Base-by-base conservation (phyloP, 2,113 vertebrate genomes). In the Cichladusa arquata region DNA sequence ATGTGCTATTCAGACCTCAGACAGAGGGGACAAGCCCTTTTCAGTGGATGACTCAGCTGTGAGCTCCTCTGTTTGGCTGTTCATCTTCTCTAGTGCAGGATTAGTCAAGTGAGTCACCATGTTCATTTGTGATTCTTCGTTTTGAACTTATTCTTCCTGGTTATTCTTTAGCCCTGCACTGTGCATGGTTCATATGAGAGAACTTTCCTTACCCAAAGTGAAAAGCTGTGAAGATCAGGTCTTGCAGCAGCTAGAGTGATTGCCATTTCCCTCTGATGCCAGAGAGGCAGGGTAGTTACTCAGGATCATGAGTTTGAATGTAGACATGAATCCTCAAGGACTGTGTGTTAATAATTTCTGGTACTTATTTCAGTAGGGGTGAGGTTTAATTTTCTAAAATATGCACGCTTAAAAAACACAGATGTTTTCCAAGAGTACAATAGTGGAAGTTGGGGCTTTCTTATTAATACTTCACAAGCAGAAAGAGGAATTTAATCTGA, bases 341-440 rank as follows among this genome's bases (percentile, higher is more conserved):
- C 29, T 24, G 9, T n/a, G 15, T 29, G 38, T 44, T 42, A 71
- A 29, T 51, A 36, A 80, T 44, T 82, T 81, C 29, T 1, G 1
- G 24, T 44, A 19, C 1, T 36, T 17, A 85, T 86, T 91, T 70
- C 57, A 54, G n/a, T 19, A 90, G 40, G 48, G 29, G 3, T 38
- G 20, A 74, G 20, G 17, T 80, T 83, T 54, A 53, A 54, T 86
- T 45, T 61, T 65, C 54, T 87, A 48, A 89, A 89, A 81, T 12
- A 61, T 0, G 4, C 22, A 12, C 5, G 36, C 48, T 61, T 22
- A 74, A 73, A 67, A 77, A 9, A 0, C 4, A 8, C 10, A 48
- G 14, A 34, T 11, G 6, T 48, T 87, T 76, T 69, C 45, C 60
- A 70, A 61, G 22, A 70, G 57, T 5, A 56, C 11, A 18, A 31